Evolutionary conservation across 2,888 invertebrate species (phyloP), one percentile per base, ranked within the genome.

Genomic region (Brachyptera putata): DNA sequence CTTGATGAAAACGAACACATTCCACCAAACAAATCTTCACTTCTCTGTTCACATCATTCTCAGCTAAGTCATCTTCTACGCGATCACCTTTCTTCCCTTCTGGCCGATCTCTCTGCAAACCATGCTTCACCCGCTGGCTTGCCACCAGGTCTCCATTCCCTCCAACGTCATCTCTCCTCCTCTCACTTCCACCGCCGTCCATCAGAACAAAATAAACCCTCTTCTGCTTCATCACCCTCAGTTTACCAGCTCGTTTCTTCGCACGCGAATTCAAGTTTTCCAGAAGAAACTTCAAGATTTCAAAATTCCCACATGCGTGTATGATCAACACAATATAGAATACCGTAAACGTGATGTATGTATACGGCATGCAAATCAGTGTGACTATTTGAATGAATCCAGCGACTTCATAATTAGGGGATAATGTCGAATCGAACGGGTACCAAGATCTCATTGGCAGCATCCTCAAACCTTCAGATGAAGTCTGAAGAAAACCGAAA

Each of bases 381-480:
- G 53, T 53, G 11, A 53, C 13, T 14, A 53, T 53, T 53, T 53
- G 53, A 9, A 53, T 14, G 11, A 13, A 1, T 34, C 53, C 16
- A n/a, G 53, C 53, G 18, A 53, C 53, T 21, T 53, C 53, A 21
- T 53, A 53, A 34, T 36, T 36, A 1, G 53, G 53, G n/a, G 53
- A 16, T 1, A 53, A 4, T 11, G 34, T 34, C 21, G 16, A 18
- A n/a, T 53, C 53, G 36, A 53, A 53, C 9, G 53, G 53, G 14
- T 53, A 53, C 53, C 53, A 53, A 1, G 36, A 18, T 36, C 53
- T 34, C 21, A 53, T 7, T 1, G 53, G 53, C 13, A 53, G 18
- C 21, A 16, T 53, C 14, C 34, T 34, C 2, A 36, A 21, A 11
- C 50, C 50, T 30, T 50, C 50, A 9, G 26, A 18, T 18, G 34